Evolutionary conservation across 2,113 vertebrate species (phyloP).

Genomic region (Porphyrio hochstetteri): DNA sequence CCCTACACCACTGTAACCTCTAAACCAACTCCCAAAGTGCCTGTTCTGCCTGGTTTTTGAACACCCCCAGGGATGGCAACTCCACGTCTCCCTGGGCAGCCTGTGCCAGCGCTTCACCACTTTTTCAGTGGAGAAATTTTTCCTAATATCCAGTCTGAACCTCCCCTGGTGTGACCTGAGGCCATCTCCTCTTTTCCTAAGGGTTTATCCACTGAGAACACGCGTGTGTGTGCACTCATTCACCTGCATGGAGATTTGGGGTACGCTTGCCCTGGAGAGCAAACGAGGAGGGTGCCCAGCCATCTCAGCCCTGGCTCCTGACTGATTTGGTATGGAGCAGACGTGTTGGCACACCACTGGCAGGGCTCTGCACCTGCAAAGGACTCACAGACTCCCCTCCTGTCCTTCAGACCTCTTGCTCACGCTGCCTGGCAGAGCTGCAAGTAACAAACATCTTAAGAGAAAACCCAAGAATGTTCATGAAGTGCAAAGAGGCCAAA

Average conservation of each 20-base stretch:
- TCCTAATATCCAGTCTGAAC: too few relatives aligned
- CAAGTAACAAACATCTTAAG: neutral
- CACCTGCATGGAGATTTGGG: too few relatives aligned
- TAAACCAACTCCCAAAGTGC: too few relatives aligned
- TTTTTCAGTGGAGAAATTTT: too few relatives aligned
- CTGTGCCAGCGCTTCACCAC: too few relatives aligned
- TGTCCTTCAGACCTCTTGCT: neutral
- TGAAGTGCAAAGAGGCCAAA: neutral
- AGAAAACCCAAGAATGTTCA: neutral
- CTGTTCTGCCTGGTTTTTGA: too few relatives aligned
- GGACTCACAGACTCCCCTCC: neutral
- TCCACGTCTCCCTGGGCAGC: too few relatives aligned
- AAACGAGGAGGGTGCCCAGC: neutral
- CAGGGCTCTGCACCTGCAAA: neutral
- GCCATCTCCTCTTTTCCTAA: too few relatives aligned
- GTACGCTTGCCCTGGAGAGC: neutral
- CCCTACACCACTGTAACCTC: too few relatives aligned
- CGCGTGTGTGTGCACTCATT: fast-evolving
- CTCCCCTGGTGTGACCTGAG: too few relatives aligned
- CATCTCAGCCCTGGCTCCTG: neutral
- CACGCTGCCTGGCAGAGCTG: neutral
- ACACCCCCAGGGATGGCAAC: too few relatives aligned
- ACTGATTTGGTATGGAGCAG: fast-evolving
- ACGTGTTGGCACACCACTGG: fast-evolving
- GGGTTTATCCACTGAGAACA: too few relatives aligned